Base-by-base conservation (phyloP, 2,113 vertebrate species). In the Cryptotis parvus region DNA sequence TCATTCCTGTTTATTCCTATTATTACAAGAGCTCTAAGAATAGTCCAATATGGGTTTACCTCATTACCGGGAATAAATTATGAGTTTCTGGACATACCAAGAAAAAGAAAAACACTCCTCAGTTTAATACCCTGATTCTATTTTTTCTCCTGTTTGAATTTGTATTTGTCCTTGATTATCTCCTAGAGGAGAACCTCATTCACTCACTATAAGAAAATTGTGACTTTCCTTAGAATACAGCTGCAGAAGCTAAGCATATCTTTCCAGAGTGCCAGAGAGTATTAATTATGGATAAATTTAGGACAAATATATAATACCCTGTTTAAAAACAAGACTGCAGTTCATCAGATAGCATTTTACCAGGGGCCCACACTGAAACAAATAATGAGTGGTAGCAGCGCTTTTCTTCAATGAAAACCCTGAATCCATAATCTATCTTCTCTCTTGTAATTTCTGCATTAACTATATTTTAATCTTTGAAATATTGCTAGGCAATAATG, bases 211-310 rank as follows among this genome's bases (percentile, higher is more conserved):
- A 95, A 88, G 78, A 94, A 95, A 92, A 92, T 79, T 22, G 27
- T 94, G 61, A 92, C 68, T 96, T 96, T 97, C 66, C 90, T 94
- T 52, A 94, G 79, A 86, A 63, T 75, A 91, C 77, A 96, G 95
- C 91, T 97, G 92, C 80, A 94, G 15, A 91, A 73, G 45, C 63
- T 89, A 45, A 96, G 69, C 58, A 91, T 72, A 95, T 93, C 58
- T 87, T 88, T 91, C 85, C 93, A 92, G 37, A 94, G 16, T 66
- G 61, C 89, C 84, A 70, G 80, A 88, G 96, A 95, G 68, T 79
- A 95, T 97, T 97, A 95, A 96, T 97, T 97, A 95, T 69, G 83
- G 89, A 55, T 96, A 93, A 87, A 93, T 93, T 89, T 92, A 87
- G 84, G 94, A 89, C 72, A 81, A 80, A 94, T 96, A 87, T 96